phyloP scores from a whole-genome alignment of 1,140 invertebrate species.

The Bombus huntii region DNA sequence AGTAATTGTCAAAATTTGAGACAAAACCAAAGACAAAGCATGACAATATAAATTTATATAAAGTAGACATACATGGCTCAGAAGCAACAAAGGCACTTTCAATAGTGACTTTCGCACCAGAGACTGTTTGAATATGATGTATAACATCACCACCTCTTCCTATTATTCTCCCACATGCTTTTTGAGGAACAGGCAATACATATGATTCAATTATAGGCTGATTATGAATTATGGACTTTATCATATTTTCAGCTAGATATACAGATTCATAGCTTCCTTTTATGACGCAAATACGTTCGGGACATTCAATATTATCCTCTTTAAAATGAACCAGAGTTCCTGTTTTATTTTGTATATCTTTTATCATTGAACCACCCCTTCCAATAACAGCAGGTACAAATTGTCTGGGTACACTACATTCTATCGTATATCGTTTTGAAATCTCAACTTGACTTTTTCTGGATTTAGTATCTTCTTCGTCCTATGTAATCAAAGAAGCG shows the following conservation, averaged over 20 bases:
- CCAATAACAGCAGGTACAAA: constrained; percentile 84
- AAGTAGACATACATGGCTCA: constrained; percentile 51
- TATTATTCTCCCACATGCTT: constrained; percentile 87
- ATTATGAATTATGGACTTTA: constrained; percentile 88
- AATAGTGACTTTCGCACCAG: constrained; percentile 86
- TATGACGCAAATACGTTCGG: constrained; percentile 85
- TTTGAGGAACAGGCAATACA: constrained; percentile 86
- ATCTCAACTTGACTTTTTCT: not conserved
- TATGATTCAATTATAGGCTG: constrained; percentile 86
- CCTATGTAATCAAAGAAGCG: constrained; percentile 49
- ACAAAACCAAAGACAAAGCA: not conserved
- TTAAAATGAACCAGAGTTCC: constrained; percentile 87
- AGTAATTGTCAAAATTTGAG: constrained; percentile 16
- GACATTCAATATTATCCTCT: constrained; percentile 75
- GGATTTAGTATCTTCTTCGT: constrained; percentile 45
- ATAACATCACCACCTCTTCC: constrained; percentile 88
- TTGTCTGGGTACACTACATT: constrained; percentile 81
- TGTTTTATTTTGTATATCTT: constrained; percentile 87
- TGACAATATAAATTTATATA: not conserved
- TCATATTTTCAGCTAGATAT: constrained; percentile 87
- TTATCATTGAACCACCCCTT: constrained; percentile 86
- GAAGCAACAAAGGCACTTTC: constrained; percentile 1
- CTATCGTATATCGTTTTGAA: constrained; percentile 30
- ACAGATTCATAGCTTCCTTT: constrained; percentile 85
- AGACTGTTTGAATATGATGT: constrained; percentile 85